A percentile compares a stretch with the other conserved stretches of the same genome.
Conservation (phyloP, 2,888 invertebrate genomes). For the Liodrosophila aerea region DNA sequence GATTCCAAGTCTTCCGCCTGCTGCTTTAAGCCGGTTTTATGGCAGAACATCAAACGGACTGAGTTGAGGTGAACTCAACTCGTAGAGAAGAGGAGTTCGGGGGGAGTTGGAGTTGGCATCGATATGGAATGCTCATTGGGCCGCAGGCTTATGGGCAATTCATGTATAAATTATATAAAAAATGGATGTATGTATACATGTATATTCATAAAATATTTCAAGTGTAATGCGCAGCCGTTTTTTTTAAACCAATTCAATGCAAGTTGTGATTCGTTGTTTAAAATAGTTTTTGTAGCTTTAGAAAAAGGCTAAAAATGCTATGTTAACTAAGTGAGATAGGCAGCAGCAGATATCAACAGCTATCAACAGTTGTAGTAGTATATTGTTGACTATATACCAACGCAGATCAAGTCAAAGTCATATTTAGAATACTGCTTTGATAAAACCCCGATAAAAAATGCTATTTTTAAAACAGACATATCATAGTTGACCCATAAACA, state of each 20-base stretch:
- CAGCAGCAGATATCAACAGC: too few relatives aligned
- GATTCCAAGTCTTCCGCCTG: constrained; percentile 42
- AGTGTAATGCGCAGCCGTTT: constrained; percentile 33
- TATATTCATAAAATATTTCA: constrained; percentile 11
- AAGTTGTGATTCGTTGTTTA: constrained; percentile 16
- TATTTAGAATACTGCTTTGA: too few relatives aligned
- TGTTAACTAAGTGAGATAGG: too few relatives aligned
- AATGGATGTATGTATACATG: background rate
- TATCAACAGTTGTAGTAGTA: too few relatives aligned
- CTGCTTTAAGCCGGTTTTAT: constrained; percentile 55
- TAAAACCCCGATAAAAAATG: too few relatives aligned
- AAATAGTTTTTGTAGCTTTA: too few relatives aligned
- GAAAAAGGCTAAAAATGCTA: too few relatives aligned
- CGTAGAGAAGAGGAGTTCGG: background rate
- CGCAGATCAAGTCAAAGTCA: too few relatives aligned
- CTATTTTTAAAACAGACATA: too few relatives aligned
- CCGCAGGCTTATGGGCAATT: constrained; percentile 34
- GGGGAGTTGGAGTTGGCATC: background rate
- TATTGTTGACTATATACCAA: too few relatives aligned
- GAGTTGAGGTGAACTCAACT: background rate
- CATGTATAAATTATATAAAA: constrained; percentile 37
- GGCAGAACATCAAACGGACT: background rate
- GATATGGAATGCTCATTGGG: constrained; percentile 10
- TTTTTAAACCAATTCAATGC: constrained; percentile 56
- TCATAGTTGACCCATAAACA: too few relatives aligned